phyloP scores from a whole-genome alignment of 2,888 invertebrate species.

The Ennomos erosarius region DNA sequence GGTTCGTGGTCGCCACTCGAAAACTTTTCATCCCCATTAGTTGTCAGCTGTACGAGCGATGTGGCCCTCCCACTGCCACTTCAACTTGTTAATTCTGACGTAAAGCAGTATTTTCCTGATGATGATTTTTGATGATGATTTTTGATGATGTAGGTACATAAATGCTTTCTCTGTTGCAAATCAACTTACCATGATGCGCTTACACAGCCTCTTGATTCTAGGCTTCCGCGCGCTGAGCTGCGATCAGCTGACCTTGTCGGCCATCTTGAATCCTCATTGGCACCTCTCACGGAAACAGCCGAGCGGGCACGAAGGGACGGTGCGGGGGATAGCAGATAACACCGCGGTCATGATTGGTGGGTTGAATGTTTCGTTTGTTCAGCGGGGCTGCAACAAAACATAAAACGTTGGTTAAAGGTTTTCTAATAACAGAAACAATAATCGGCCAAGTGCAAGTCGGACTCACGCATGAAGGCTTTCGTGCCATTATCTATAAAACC shows the following conservation, averaged over 20 bases:
- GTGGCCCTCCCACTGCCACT: too few species aligned
- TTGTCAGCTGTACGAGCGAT: too few species aligned
- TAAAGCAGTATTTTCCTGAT: too few species aligned
- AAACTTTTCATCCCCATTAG: too few species aligned
- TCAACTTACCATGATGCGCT: conserved; percentile 78
- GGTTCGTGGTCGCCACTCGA: too few species aligned
- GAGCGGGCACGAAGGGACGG: conserved; percentile 43
- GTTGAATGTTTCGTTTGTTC: neutral
- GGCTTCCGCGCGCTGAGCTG: conserved; percentile 72
- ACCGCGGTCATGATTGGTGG: conserved; percentile 15
- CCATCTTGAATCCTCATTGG: conserved; percentile 73
- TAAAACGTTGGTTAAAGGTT: neutral
- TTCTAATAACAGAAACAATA: too few species aligned
- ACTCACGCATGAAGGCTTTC: too few species aligned
- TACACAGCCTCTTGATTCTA: conserved; percentile 70
- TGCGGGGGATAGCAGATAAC: conserved; percentile 1
- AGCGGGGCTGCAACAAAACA: conserved; percentile 1
- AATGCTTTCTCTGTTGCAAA: neutral
- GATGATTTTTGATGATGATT: too few species aligned
- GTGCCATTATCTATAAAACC: too few species aligned
- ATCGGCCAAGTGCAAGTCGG: too few species aligned
- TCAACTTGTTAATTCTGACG: too few species aligned
- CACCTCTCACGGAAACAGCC: conserved; percentile 57
- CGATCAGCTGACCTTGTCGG: conserved; percentile 83
- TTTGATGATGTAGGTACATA: too few species aligned